phyloP scores from a whole-genome alignment of 1,140 invertebrate genomes.

The Platyura marginata region DNA sequence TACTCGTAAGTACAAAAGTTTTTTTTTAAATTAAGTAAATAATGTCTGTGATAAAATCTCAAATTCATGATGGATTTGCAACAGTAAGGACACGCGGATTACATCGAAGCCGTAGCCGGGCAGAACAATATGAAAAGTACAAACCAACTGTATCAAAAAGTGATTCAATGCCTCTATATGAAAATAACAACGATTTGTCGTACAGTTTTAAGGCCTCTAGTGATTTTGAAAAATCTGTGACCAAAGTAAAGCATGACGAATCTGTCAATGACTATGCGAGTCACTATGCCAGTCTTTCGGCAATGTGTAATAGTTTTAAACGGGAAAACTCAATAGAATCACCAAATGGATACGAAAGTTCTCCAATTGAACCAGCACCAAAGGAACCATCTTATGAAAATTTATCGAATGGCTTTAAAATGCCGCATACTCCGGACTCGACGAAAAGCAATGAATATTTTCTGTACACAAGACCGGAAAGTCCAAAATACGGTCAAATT shows the following conservation, averaged over 20 bases:
- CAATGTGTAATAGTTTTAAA: background rate
- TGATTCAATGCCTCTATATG: constrained; percentile 10
- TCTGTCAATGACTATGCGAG: background rate
- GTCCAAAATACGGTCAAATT: constrained; percentile 1
- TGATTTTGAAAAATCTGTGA: background rate
- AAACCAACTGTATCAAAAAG: constrained; percentile 13
- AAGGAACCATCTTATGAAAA: background rate
- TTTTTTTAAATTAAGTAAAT: background rate
- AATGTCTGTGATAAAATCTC: constrained; percentile 17
- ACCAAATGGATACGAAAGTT: too few species aligned
- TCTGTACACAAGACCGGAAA: constrained; percentile 2
- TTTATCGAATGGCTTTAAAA: background rate
- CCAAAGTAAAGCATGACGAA: too few species aligned
- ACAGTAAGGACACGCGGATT: constrained; percentile 41
- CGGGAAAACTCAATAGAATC: too few species aligned
- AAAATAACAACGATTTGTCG: background rate
- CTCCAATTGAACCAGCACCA: background rate
- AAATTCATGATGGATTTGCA: constrained; percentile 62
- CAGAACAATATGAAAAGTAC: constrained; percentile 10
- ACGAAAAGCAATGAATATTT: background rate
- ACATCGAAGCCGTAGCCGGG: constrained; percentile 28
- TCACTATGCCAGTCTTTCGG: background rate
- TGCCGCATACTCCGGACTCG: background rate
- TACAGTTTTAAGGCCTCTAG: background rate
- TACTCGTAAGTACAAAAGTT: too few species aligned